These are phyloP conservation scores for Podarcis raffonei DNA, from an alignment of 2,113 vertebrate genomes.

Conservation along the genomic window DNA sequence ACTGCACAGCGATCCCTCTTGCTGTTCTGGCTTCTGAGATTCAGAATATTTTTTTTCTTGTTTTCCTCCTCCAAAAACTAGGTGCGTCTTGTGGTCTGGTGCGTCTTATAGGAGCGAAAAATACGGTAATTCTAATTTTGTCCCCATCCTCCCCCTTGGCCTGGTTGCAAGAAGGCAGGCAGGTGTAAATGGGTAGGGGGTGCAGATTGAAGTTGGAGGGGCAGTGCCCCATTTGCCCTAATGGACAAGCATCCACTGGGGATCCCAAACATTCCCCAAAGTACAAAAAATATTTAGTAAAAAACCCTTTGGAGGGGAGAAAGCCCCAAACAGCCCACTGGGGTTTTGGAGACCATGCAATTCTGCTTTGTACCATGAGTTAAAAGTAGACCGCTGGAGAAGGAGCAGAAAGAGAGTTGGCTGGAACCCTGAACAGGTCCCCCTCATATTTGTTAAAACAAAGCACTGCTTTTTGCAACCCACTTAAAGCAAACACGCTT, in stretches of 20 bases:
- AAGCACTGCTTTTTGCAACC: constrained; percentile 25
- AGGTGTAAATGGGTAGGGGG: too few species aligned
- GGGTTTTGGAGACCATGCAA: not conserved
- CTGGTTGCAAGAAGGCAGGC: too few species aligned
- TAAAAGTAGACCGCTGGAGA: not conserved
- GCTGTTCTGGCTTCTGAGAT: too few species aligned
- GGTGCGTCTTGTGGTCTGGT: too few species aligned
- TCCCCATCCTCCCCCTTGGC: too few species aligned
- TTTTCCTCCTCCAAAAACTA: too few species aligned
- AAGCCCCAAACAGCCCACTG: not conserved
- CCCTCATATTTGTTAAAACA: not conserved
- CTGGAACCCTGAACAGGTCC: not conserved
- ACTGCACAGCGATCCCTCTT: too few species aligned
- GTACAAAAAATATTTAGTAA: not conserved
- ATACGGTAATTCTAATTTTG: too few species aligned
- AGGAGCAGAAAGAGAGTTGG: not conserved
- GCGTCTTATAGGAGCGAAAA: too few species aligned
- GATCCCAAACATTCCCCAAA: not conserved
- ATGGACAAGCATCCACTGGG: not conserved
- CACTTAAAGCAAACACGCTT: constrained; percentile 30
- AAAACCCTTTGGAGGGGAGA: not conserved
- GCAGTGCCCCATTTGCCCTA: too few species aligned
- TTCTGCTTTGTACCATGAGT: not conserved
- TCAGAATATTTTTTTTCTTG: too few species aligned
- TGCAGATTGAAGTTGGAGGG: too few species aligned